Percentiles rank a stretch among this genome's conserved stretches.
Conservation (phyloP, 2,888 invertebrate genomes). For the Hipparchia sbordonii region DNA sequence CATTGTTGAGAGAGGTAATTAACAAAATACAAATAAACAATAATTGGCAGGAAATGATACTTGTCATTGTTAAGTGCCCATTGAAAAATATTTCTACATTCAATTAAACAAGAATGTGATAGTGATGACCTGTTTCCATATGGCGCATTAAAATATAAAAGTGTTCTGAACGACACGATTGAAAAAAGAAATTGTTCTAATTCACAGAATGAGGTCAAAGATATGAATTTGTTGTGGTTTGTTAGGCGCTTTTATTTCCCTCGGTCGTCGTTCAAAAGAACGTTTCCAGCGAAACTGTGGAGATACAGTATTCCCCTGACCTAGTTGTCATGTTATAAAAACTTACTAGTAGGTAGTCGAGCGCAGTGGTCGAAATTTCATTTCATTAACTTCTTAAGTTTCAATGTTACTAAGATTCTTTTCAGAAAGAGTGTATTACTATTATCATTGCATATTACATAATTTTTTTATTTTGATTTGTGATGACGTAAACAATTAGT, state of each 20-base stretch:
- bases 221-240: conserved; percentile 24
- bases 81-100: conserved; percentile 5
- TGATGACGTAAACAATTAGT: too few species aligned
- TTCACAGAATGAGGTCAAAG: conserved; percentile 22
- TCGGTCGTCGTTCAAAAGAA: background rate
- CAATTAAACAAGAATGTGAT: conserved; percentile 10
- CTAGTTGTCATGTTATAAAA: conserved; percentile 6
- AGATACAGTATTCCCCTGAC: conserved; percentile 6
- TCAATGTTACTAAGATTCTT: too few species aligned
- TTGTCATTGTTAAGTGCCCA: conserved; percentile 6
- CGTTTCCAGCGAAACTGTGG: conserved; percentile 12
- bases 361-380: too few species aligned
- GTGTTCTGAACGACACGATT: background rate
- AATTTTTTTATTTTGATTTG: too few species aligned
- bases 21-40: conserved; percentile 1
- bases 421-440: too few species aligned
- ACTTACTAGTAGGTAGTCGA: conserved; percentile 11
- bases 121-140: background rate
- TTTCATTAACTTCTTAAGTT: too few species aligned
- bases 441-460: too few species aligned
- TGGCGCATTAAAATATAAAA: background rate
- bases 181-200: conserved; percentile 15
- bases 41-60: conserved; percentile 13
- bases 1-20: conserved; percentile 10
- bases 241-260: conserved; percentile 14